Conservation (phyloP, 2,888 invertebrate species). For the Rhingia rostrata region DNA sequence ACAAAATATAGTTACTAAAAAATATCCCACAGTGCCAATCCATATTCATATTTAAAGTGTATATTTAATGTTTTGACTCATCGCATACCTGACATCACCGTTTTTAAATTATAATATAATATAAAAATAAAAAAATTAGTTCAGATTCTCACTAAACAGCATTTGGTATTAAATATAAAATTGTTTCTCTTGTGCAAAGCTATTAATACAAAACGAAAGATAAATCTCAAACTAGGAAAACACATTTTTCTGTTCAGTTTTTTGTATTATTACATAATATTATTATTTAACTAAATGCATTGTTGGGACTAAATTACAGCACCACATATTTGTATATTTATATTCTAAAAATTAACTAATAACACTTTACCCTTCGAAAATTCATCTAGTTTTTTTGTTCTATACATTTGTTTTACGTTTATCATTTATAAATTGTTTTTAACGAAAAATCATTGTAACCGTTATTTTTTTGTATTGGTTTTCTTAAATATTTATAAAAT, state of each 20-base stretch:
- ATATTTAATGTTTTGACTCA: too few species aligned
- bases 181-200: constrained; percentile 53
- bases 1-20: too few species aligned
- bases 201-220: constrained; percentile 6
- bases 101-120: too few species aligned
- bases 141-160: constrained; percentile 40
- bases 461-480: background rate
- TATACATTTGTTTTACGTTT: constrained; percentile 52
- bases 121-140: background rate
- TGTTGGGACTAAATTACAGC: constrained; percentile 75
- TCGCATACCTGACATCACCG: too few species aligned
- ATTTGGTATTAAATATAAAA: background rate
- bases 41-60: too few species aligned
- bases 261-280: constrained; percentile 38
- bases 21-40: too few species aligned
- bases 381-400: constrained; percentile 46
- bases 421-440: constrained; percentile 33
- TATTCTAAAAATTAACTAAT: constrained; percentile 73
- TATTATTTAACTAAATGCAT: constrained; percentile 66
- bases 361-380: constrained; percentile 56
- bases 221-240: constrained; percentile 9
- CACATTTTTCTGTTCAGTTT: background rate
- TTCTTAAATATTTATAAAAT: constrained; percentile 60
- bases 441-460: constrained; percentile 49
- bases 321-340: constrained; percentile 74